Evolutionary conservation across 2,113 vertebrate species (phyloP).

Genomic region (Platycercus adscitus): DNA sequence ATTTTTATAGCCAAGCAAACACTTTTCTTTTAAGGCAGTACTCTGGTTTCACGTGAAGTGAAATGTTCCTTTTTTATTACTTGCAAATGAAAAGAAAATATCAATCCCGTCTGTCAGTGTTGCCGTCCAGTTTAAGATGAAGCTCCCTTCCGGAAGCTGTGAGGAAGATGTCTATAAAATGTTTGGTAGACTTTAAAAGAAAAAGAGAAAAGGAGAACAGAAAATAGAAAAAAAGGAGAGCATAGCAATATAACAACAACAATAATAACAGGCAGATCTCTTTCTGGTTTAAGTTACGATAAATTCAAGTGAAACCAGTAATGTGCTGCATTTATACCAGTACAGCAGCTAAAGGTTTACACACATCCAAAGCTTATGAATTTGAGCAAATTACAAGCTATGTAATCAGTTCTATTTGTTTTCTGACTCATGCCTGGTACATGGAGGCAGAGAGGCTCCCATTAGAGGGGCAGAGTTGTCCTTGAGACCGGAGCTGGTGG

Average conservation of each 20-base stretch:
- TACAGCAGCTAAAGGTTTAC: neutral
- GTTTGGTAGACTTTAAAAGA: constrained; percentile 33
- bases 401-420: constrained; percentile 49
- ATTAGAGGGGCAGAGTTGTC: neutral
- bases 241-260: neutral
- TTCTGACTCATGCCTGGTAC: constrained; percentile 45
- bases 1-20: constrained; percentile 62
- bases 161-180: constrained; percentile 57
- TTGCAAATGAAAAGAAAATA: constrained; percentile 61
- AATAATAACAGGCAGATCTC: neutral
- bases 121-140: constrained; percentile 57
- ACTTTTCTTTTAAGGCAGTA: constrained; percentile 54
- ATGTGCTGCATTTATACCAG: neutral
- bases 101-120: constrained; percentile 37
- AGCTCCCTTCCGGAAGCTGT: constrained; percentile 47
- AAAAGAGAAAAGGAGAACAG: neutral
- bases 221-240: neutral
- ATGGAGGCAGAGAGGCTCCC: neutral
- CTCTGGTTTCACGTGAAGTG: constrained; percentile 47
- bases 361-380: neutral
- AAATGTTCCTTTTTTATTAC: constrained; percentile 63
- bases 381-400: neutral
- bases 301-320: neutral
- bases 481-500: neutral
- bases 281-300: constrained; percentile 29